phyloP scores from a whole-genome alignment of 2,888 invertebrate species.

The Ophion obscuratus region DNA sequence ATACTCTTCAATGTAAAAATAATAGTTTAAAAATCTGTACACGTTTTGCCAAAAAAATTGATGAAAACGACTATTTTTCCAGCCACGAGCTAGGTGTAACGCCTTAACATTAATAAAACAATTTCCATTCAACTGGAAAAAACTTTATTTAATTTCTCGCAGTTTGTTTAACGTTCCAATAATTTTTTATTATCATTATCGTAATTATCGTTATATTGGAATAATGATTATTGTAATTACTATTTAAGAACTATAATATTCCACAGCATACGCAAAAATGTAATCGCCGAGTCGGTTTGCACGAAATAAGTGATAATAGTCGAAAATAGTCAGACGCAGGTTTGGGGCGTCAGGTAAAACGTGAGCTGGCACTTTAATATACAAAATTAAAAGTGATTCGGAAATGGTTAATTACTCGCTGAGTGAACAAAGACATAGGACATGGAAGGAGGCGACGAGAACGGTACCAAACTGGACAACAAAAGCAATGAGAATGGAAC shows the following conservation, averaged over 20 bases:
- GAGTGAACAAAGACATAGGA: constrained; percentile 43
- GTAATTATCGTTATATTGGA: neutral
- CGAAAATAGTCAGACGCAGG: constrained; percentile 46
- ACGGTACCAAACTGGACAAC: constrained; percentile 28
- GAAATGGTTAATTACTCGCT: constrained; percentile 44
- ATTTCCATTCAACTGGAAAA: neutral
- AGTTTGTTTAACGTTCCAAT: neutral
- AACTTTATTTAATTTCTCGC: too few relatives aligned
- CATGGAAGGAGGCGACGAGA: constrained; percentile 23
- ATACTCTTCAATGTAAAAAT: too few relatives aligned
- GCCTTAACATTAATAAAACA: neutral
- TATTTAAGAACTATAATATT: neutral
- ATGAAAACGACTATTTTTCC: too few relatives aligned
- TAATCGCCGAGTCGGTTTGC: neutral
- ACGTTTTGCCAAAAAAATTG: too few relatives aligned
- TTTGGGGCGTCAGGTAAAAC: constrained; percentile 8
- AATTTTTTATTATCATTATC: too few relatives aligned
- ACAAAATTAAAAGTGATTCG: constrained; percentile 29
- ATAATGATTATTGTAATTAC: neutral
- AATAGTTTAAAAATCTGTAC: too few relatives aligned
- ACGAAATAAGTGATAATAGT: constrained; percentile 45
- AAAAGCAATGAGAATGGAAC: constrained; percentile 26
- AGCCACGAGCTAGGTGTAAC: too few relatives aligned
- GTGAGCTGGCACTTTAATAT: neutral
- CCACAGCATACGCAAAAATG: neutral